Evolutionary conservation across 1,140 invertebrate species (phyloP), one percentile per base, ranked within the genome.

Genomic region (Chironomus striatipennis): DNA sequence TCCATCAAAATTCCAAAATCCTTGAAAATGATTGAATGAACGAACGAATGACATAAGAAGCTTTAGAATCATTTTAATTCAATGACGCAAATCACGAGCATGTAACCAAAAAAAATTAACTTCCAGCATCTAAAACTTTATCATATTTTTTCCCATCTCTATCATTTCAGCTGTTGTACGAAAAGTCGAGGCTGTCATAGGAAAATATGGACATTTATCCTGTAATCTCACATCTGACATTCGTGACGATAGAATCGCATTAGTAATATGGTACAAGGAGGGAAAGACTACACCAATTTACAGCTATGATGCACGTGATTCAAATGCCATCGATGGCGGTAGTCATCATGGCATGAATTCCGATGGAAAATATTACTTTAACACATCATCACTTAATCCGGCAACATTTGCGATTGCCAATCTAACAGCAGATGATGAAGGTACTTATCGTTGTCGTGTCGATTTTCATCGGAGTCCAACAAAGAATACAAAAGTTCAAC

Each of bases 211-310:
- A 42, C 87, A 87, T 77, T 80, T 91, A 75, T 89, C 89, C 15
- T 91, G 90, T 80, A 88, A 91, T 81, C 86, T 90, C 67, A 84
- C 85, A 73, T 86, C 89, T 5, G 84, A 88, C 7, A 80, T 87
- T 72, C 78, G 81, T 0, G 87, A 86, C 70, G 90, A 91, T 82
- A 86, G 86, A 78, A 87, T 90, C 73, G 84, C 88, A 76, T 85
- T 91, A 74, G 89, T 91, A 75, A 88, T 91, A 76, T 91, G 90
- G 90, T 90, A 89, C 82, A 90, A 89, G 79, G 88, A 90, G 76
- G 83, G 83, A 65, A 82, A 82, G 75, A 86, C 85, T 72, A 85
- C 84, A 2, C 89, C 90, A 42, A 90, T 91, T 77, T 91, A 91
- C 84, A 90, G 88, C 89, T 90, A 86, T 83, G 82, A 81, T 20